Evolutionary conservation across 2,113 vertebrate genomes (phyloP).

Genomic region (Galemys pyrenaicus): DNA sequence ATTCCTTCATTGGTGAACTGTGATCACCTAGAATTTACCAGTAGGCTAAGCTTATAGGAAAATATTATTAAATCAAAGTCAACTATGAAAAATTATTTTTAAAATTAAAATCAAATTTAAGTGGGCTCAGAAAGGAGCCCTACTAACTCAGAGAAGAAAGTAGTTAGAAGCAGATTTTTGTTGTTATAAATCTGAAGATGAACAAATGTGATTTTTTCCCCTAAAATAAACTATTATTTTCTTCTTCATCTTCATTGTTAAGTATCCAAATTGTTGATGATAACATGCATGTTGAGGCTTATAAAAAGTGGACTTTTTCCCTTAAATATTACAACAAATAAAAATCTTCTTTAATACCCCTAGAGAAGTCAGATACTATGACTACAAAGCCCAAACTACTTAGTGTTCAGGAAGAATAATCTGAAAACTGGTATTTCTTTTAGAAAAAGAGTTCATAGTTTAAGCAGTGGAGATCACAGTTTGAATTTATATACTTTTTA

Average conservation of each 20-base stretch:
- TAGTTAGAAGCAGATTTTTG: not conserved
- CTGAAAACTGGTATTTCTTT: conserved; percentile 55
- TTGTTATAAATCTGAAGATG: not conserved
- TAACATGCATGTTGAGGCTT: conserved; percentile 13
- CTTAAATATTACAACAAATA: conserved; percentile 64
- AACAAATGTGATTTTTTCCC: not conserved
- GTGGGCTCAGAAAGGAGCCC: not conserved
- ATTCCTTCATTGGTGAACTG: not conserved
- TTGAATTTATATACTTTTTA: not conserved
- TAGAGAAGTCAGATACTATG: conserved; percentile 54
- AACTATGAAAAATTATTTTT: not conserved
- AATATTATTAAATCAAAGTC: not conserved
- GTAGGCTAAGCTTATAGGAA: not conserved
- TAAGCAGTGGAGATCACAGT: not conserved
- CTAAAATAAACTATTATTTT: not conserved
- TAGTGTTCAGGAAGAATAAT: conserved; percentile 50
- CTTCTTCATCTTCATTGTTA: not conserved
- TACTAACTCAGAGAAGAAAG: not conserved
- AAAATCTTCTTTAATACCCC: conserved; percentile 66
- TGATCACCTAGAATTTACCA: not conserved
- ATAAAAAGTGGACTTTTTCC: not conserved
- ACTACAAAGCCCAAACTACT: conserved; percentile 32
- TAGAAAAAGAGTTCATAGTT: conserved; percentile 37
- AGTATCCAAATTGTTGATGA: conserved; percentile 49
- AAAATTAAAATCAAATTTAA: not conserved